Evolutionary conservation across 2,888 invertebrate genomes (phyloP).

Genomic region (Eupsilia transversa): DNA sequence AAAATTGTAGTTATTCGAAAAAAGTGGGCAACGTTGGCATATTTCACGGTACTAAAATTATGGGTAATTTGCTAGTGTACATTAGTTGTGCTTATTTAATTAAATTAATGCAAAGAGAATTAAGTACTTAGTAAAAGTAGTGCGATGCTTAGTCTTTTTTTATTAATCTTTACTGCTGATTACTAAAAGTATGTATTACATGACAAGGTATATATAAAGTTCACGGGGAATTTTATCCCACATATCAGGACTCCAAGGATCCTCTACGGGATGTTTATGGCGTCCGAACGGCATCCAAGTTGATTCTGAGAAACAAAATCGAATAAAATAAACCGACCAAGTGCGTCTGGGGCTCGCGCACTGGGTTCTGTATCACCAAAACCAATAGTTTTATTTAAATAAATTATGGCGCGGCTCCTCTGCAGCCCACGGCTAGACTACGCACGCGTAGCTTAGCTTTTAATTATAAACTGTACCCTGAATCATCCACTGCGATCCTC

Average conservation of each 20-base stretch:
- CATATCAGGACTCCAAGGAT: slow-evolving; percentile 17
- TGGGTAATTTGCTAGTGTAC: background rate
- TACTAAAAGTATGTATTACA: slow-evolving; percentile 13
- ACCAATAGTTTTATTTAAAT: background rate
- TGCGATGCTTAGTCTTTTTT: background rate
- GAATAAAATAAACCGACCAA: slow-evolving; percentile 1
- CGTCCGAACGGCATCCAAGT: background rate
- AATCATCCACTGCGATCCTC: background rate
- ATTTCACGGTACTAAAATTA: background rate
- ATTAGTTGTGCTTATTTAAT: background rate
- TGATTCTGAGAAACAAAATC: slow-evolving; percentile 23
- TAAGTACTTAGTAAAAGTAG: background rate
- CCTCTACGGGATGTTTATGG: slow-evolving; percentile 10
- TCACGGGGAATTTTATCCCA: slow-evolving; percentile 24
- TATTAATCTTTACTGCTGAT: background rate
- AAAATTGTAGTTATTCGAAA: too few species aligned
- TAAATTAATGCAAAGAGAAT: background rate
- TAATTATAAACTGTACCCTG: background rate
- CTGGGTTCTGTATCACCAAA: background rate
- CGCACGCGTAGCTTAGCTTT: background rate
- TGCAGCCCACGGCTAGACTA: background rate
- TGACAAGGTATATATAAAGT: slow-evolving; percentile 25
- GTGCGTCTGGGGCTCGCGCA: background rate
- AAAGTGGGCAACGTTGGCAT: too few species aligned
- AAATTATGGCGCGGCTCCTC: background rate